Evolutionary conservation across 37 sponge, comb jelly and placozoan species (phyloP).

Genomic region (Bolinopsis microptera): DNA sequence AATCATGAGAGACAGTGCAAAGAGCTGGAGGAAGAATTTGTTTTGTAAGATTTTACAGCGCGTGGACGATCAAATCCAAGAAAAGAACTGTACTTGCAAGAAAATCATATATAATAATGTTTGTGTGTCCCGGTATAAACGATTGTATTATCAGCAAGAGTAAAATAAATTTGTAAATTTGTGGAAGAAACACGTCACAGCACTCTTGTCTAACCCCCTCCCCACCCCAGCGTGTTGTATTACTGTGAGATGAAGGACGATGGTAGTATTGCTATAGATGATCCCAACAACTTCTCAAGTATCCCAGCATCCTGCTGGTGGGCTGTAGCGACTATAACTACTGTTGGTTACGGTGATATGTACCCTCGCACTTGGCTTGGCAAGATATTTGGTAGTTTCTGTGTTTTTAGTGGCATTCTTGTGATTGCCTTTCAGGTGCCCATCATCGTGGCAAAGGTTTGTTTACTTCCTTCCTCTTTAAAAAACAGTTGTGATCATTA

Average conservation of each 20-base stretch:
- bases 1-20: no score
- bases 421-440: conserved; percentile 8
- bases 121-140: no score
- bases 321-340: conserved; percentile 57
- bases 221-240: conserved; percentile 8
- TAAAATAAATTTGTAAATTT: no score
- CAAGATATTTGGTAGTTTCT: conserved; percentile 19
- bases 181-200: no score
- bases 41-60: no score
- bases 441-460: conserved; percentile 4
- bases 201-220: neutral
- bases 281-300: neutral
- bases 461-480: no score
- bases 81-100: no score
- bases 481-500: no score
- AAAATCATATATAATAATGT: no score
- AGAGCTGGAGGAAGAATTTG: no score
- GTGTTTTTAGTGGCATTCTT: conserved; percentile 48
- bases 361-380: conserved; percentile 3
- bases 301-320: conserved; percentile 46
- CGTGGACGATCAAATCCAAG: no score
- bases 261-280: neutral
- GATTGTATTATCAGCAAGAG: no score
- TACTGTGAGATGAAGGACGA: conserved; percentile 48
- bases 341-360: conserved; percentile 55